Evolutionary conservation across 23 tunicate genomes (phyloP), one percentile per base, ranked within the genome.

Genomic region (Ciona savignyi): DNA sequence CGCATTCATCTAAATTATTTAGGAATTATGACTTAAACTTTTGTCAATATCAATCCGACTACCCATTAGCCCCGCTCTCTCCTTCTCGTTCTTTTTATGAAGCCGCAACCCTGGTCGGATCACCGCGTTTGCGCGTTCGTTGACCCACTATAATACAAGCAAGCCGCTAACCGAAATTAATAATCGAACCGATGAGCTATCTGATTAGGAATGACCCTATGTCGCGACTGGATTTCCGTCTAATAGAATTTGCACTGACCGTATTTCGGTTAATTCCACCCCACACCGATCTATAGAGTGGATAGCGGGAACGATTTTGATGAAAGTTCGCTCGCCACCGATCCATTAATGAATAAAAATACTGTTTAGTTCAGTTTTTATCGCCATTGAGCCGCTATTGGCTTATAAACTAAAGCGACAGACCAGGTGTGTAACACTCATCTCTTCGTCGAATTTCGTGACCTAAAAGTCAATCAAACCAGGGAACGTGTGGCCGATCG

Each of bases 211-310:
- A 42, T 42, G 56, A 42, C 56, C 56, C 56, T 15, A 15, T 15
- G 56, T 42, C 56, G 56, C 56, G 56, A 42, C 56, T 42, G 56
- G 56, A 42, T 42, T 42, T 42, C 56, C 56, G 56, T 42, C 56
- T 42, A 42, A 42, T 42, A 15, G 56, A 42, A 42, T 42, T 42
- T 42, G 56, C 56, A 42, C 56, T 42, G 56, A 42, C 56, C 56
- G 56, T 42, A 42, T 42, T 42, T 42, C 56, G 56, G 56, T 42
- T 42, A 42, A 42, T 42, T 42, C 15, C 56, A 42, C 15, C 56
- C 56, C 56, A 42, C 15, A 15, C 56, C 56, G 56, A 42, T 42
- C 56, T 42, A 42, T 42, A 42, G 15, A 9, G 56, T 6, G 11
- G 15, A 15, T 6, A 42, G 56, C 15, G 9, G 15, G 56, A 15